Evolutionary conservation across 2,797 vertebrate species (phyloP), one percentile per base, ranked within the genome.

Genomic region (Etheostoma perlongum): DNA sequence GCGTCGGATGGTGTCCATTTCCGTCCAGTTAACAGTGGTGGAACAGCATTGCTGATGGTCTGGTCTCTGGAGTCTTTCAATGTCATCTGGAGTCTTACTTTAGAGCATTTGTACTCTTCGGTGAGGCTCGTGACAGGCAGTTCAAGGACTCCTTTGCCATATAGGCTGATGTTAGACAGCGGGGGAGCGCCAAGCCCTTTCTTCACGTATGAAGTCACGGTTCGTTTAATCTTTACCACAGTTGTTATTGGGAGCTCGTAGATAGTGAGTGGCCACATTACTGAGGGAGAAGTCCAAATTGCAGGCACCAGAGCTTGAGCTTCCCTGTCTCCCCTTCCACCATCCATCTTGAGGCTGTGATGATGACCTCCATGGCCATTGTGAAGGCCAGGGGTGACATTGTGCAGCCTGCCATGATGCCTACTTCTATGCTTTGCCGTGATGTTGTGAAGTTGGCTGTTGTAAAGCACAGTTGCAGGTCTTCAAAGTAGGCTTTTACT

Each of bases 191-290:
- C 18, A 0, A 58, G 52, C 19, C 60, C 58, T 15, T 64, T 58
- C 9, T 52, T 58, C 2, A 49, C 46, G 4, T 74, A 44, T 33
- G 46, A 57, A 12, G 27, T 59, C 1, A 74, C 9, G 13, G n/a
- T 27, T 53, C 10, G 2, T 21, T 62, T 18, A 36, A 62, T 25
- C 18, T 75, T 67, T 23, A 60, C 33, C 23, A 53, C 47, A n/a
- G 63, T 60, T 57, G 52, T 44, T 42, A 64, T 47, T 21, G 59
- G 71, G 25, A 36, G 27, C 2, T 73, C n/a, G 13, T 30, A 47
- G 25, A 57, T 4, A 0, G 65, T 70, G 7, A 74, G 66, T 48
- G 63, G 75, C 76, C 72, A 82, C 75, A 79, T 63, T 59, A 51
- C 1, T n/a, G 6, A 5, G 51, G 74, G 12, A 68, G 74, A 8